A percentile compares a stretch with the other conserved stretches of the same genome.
Conservation (phyloP, 2,113 vertebrate genomes). For the Calypte anna region DNA sequence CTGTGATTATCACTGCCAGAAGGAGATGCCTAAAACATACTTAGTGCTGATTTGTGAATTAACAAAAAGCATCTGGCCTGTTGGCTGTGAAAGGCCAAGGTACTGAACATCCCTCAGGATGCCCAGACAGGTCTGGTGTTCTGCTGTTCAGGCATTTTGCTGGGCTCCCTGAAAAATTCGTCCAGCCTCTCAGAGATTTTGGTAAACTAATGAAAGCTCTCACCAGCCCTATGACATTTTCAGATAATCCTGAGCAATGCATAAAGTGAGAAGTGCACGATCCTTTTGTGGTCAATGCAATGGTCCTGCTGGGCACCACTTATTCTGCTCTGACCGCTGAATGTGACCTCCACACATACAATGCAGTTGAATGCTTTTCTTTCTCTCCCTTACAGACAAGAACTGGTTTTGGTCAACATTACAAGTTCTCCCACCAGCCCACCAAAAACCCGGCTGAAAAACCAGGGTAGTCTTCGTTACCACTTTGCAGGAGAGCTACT, state of each 20-base stretch:
- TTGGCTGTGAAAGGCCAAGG: background rate
- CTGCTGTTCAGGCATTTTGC: background rate
- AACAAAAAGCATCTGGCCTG: background rate
- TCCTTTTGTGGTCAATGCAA: background rate
- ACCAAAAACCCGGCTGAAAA: slow-evolving; percentile 58
- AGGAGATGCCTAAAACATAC: background rate
- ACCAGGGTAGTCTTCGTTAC: slow-evolving; percentile 78
- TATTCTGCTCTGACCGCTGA: background rate
- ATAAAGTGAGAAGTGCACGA: accelerated
- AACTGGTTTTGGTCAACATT: slow-evolving; percentile 71
- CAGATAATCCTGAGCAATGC: background rate
- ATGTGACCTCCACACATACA: accelerated
- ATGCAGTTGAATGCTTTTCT: background rate
- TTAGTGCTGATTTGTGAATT: background rate
- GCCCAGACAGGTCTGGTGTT: background rate
- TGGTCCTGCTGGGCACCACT: background rate
- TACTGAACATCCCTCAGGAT: accelerated
- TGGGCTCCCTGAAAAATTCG: background rate
- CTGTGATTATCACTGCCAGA: background rate
- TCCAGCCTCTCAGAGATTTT: background rate
- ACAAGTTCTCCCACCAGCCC: slow-evolving; percentile 32
- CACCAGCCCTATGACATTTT: background rate
- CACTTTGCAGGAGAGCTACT: slow-evolving; percentile 68
- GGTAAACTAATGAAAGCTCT: background rate
- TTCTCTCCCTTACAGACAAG: slow-evolving; percentile 74